These are phyloP conservation scores for Osmoderma eremita DNA, from an alignment of 2,888 invertebrate genomes.

Conservation along the genomic window DNA sequence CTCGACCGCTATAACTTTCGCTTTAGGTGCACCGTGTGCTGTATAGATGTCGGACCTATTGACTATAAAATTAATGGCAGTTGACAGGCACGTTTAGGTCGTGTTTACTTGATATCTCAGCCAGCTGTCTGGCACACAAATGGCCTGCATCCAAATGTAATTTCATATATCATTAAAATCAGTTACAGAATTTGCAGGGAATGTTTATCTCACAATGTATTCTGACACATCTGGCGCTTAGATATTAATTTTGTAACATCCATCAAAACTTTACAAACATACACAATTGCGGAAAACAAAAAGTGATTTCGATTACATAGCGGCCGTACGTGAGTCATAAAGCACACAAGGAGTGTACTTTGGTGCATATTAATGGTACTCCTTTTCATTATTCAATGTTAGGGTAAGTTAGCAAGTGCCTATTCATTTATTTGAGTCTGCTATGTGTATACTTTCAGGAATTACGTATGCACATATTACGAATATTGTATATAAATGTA, in stretches of 20 bases:
- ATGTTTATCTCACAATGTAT: slow-evolving; percentile 19
- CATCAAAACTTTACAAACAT: no score
- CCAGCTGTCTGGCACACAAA: slow-evolving; percentile 29
- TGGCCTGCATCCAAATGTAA: slow-evolving; percentile 28
- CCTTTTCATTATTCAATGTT: slow-evolving; percentile 4
- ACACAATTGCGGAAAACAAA: slow-evolving; percentile 6
- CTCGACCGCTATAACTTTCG: background rate
- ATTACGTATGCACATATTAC: no score
- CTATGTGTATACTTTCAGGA: no score
- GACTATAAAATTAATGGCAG: slow-evolving; percentile 16
- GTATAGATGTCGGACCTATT: slow-evolving; percentile 12
- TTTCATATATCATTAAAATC: slow-evolving; percentile 30
- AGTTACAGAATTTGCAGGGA: background rate
- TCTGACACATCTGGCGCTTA: background rate
- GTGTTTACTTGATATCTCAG: slow-evolving; percentile 21
- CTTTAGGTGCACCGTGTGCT: slow-evolving; percentile 1
- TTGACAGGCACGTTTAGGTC: slow-evolving; percentile 24
- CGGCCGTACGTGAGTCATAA: slow-evolving; percentile 19
- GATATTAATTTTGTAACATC: background rate
- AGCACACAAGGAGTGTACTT: slow-evolving; percentile 19
- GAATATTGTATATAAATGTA: no score
- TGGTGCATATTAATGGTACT: slow-evolving; percentile 19
- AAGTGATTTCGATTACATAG: background rate
- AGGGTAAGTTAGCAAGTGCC: background rate
- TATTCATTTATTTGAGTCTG: no score